These are phyloP conservation scores for Amia ocellicauda DNA, from an alignment of 2,113 vertebrate species.

Conservation along the genomic window DNA sequence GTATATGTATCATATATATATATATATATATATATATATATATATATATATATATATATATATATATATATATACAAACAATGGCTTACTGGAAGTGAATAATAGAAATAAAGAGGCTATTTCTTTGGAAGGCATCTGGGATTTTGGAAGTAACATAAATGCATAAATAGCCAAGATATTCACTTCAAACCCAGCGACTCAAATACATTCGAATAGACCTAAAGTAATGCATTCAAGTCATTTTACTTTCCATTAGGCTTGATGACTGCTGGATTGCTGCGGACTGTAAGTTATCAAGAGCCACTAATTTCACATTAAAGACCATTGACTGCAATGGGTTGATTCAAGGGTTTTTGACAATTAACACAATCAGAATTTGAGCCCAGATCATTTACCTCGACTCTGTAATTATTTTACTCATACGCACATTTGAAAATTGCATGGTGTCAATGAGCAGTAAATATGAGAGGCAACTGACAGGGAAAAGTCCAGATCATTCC, in stretches of 20 bases:
- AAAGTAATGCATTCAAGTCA: slow-evolving; percentile 50
- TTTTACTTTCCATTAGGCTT: slow-evolving; percentile 81
- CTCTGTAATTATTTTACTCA: slow-evolving; percentile 90
- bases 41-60: no score
- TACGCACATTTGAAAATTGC: slow-evolving; percentile 53
- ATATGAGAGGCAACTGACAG: slow-evolving; percentile 43
- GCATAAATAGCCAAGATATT: slow-evolving; percentile 36
- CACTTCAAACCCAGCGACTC: slow-evolving; percentile 37
- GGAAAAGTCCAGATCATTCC: slow-evolving; percentile 23
- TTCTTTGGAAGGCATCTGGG: no score
- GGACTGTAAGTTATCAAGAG: slow-evolving; percentile 99
- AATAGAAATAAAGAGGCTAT: no score
- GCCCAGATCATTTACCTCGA: slow-evolving; percentile 98
- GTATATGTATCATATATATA: no score
- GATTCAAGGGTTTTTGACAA: slow-evolving; percentile 98
- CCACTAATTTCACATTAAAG: slow-evolving; percentile 99
- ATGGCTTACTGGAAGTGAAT: no score
- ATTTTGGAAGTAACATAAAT: no score
- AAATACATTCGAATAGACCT: slow-evolving; percentile 60
- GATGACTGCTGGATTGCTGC: slow-evolving; percentile 97
- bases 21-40: no score
- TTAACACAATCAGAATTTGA: slow-evolving; percentile 99
- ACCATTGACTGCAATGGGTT: slow-evolving; percentile 98
- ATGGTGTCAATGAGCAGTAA: slow-evolving; percentile 58
- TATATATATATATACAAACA: no score